Evolutionary conservation across 2,797 vertebrate genomes (phyloP), one percentile per base, ranked within the genome.

Genomic region (Paedocypris micromegethes): DNA sequence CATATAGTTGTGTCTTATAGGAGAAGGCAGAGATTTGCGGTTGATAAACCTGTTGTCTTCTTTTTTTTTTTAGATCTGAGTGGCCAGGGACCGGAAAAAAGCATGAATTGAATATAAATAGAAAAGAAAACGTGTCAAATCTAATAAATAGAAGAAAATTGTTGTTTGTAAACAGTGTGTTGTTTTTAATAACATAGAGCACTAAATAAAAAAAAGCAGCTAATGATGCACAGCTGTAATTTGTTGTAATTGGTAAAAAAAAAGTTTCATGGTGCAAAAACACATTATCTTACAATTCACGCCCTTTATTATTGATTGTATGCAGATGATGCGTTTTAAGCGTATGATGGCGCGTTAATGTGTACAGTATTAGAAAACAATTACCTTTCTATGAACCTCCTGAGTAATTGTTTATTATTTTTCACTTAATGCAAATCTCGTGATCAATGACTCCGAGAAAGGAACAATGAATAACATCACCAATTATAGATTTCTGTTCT

Each of bases 321-420:
- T 96, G 94, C 92, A 96, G 92, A 96, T 94, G 87, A 92, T 94
- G 91, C 93, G 90, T 94, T 92, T 93, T 89, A 86, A 90, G 90
- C 91, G 90, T 89, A 82, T 87, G 87, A 86, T 85, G 83, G 76
- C 82, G 80, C 84, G 91, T 91, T 91, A 91, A 93, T 94, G 92
- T 94, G 88, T 86, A 95, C 73, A 75, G 72, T 91, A 72, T 86
- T 89, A 95, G 87, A 95, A 96, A 97, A 92, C 93, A 93, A 98
- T 95, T 94, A 94, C 92, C 88, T 92, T 90, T 88, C 84, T 87
- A 88, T 85, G 83, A 91, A 90, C 92, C 82, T 86, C 84, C 84
- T 85, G 89, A 91, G 94, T 97, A 96, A 98, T 98, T 98, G 93
- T 97, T 97, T 98, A 96, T 98, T 98, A 97, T 96, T 97, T 96